Base-by-base conservation (phyloP, 2,113 vertebrate genomes). In the Carlito syrichta region DNA sequence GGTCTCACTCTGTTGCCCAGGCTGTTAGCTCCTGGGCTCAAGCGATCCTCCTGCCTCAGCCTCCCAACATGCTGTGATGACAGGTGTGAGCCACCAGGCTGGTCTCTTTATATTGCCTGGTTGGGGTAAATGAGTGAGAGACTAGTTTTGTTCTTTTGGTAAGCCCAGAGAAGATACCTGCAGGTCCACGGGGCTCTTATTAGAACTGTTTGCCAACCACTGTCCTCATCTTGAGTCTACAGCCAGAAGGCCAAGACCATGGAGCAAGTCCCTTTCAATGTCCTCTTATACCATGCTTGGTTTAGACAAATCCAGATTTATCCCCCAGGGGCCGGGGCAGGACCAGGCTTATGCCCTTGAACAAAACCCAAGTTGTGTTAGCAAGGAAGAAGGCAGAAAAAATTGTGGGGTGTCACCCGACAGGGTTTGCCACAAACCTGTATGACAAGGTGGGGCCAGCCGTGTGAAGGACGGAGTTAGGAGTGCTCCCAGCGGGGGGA, bases 291-390 rank as follows among this genome's bases (percentile, higher is more conserved):
- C 95, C 86, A 17, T 7, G 12, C 54, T 22, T 60, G 60, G 60
- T 60, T 62, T 30, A 56, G 66, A 66, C 81, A 73, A 74, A 90
- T 58, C 93, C 93, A 84, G 54, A 77, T 74, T 81, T 27, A 76
- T 77, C 85, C 88, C 38, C 77, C 38, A 85, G 78, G 94, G 82
- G 82, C 92, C 35, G 13, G 85, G 71, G 76, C 76, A 87, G 81
- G 77, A 81, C 63, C 69, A 45, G 71, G 68, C 66, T 32, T 45
- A 52, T 56, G 68, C 78, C 54, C 93, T 93, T 17, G 93, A 96
- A 93, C 86, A 93, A 91, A 94, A 91, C 83, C 63, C 91, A 83
- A 78, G 93, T 69, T 95, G 93, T 91, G 30, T 91, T 74, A 93
- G 93, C 48, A 60, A 91, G 76, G 58, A 73, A 84, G 87, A 81